Percentiles rank a stretch among this genome's conserved stretches.
Evolutionary conservation across 1,140 invertebrate species (phyloP).

Genomic region (Lasioglossum albipes): DNA sequence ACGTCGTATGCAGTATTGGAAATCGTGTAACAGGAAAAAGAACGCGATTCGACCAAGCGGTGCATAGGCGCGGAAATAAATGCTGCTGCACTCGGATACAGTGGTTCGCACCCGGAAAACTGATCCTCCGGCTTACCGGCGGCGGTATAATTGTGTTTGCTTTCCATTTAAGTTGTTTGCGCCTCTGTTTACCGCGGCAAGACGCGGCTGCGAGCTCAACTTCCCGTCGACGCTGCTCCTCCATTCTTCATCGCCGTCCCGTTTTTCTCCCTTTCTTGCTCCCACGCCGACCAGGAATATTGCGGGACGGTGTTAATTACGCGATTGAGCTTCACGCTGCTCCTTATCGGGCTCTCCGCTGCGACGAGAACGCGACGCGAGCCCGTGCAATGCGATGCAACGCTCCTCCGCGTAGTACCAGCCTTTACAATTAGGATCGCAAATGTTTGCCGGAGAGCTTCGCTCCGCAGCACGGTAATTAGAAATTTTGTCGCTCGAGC

Average conservation of each 20-base stretch:
- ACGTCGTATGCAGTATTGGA: too few species aligned
- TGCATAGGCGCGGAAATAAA: constrained; percentile 37
- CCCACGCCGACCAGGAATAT: not conserved
- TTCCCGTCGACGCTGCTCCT: constrained; percentile 36
- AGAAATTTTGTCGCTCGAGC: not conserved
- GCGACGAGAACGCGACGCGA: too few species aligned
- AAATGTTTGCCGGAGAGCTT: not conserved
- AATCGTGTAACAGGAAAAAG: not conserved
- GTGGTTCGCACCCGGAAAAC: constrained; percentile 60
- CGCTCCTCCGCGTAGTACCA: too few species aligned
- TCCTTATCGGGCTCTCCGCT: not conserved
- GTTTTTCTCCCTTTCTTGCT: not conserved
- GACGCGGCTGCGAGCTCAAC: constrained; percentile 48
- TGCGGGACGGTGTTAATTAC: constrained; percentile 26
- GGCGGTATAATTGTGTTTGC: constrained; percentile 73
- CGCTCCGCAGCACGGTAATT: not conserved
- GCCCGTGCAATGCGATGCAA: too few species aligned
- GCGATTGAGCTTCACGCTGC: constrained; percentile 20
- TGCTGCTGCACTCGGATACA: constrained; percentile 16
- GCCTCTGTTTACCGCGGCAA: constrained; percentile 66
- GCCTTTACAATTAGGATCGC: not conserved
- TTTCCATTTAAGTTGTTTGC: constrained; percentile 77
- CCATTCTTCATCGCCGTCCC: constrained; percentile 8
- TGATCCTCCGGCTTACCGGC: constrained; percentile 58
- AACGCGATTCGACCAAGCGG: not conserved